phyloP scores from a whole-genome alignment of 2,797 vertebrate species.

The Clarias laeviceps region DNA sequence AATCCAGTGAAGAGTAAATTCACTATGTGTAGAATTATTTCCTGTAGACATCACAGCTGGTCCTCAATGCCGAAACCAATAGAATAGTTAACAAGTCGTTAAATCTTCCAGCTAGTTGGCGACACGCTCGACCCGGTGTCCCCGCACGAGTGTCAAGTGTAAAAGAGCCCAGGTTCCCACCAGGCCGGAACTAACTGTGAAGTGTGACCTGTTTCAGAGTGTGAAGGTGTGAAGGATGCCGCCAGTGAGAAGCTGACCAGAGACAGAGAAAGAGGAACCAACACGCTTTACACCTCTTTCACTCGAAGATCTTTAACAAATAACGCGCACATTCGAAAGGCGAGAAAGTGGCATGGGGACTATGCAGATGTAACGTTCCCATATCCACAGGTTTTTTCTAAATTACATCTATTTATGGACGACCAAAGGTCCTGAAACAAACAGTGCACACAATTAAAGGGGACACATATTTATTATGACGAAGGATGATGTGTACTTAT shows the following conservation, averaged over 20 bases:
- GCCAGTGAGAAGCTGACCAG: constrained; percentile 74
- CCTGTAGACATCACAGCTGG: neutral
- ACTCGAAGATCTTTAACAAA: constrained; percentile 73
- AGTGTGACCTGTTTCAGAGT: constrained; percentile 79
- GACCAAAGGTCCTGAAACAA: neutral
- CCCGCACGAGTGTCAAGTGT: constrained; percentile 35
- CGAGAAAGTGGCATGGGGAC: constrained; percentile 64
- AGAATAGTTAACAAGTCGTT: constrained; percentile 54
- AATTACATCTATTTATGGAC: neutral
- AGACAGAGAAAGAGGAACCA: constrained; percentile 69
- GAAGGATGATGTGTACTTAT: neutral
- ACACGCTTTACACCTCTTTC: constrained; percentile 86
- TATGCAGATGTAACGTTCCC: constrained; percentile 51
- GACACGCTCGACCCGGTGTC: constrained; percentile 47
- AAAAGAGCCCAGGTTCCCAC: constrained; percentile 64
- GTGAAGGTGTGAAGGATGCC: constrained; percentile 72
- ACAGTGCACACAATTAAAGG: neutral
- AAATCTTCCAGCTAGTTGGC: constrained; percentile 58
- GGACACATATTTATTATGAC: neutral
- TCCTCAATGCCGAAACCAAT: constrained; percentile 12
- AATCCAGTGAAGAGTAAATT: neutral
- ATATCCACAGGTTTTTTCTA: constrained; percentile 51
- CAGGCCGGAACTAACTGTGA: constrained; percentile 83
- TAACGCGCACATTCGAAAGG: constrained; percentile 57
- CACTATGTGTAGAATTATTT: neutral